phyloP scores from a whole-genome alignment of 2,888 invertebrate genomes.

The Agriopis leucophaearia region DNA sequence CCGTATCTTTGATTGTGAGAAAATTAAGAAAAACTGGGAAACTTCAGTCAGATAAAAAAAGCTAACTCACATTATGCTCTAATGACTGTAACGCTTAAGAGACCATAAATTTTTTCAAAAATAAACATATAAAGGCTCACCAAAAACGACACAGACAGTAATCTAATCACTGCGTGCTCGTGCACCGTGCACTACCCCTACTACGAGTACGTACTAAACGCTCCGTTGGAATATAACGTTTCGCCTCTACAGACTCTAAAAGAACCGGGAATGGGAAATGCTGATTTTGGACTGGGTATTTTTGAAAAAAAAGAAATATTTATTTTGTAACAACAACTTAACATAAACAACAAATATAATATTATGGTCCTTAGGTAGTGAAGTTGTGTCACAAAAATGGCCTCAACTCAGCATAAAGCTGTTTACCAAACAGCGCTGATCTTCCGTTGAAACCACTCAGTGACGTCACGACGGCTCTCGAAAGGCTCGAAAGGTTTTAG shows the following conservation, averaged over 20 bases:
- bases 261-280: slow-evolving; percentile 19
- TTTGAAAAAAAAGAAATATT: no score
- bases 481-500: no score
- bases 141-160: slow-evolving; percentile 54
- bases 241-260: slow-evolving; percentile 57
- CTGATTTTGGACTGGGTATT: slow-evolving; percentile 20
- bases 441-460: no score
- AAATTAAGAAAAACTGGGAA: background rate
- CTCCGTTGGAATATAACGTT: slow-evolving; percentile 75
- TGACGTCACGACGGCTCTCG: no score
- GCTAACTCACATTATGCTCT: background rate
- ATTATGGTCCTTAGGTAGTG: no score
- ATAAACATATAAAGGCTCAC: slow-evolving; percentile 27
- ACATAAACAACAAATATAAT: no score
- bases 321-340: no score
- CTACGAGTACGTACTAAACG: slow-evolving; percentile 68
- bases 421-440: no score
- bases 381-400: no score
- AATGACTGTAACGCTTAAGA: background rate
- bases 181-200: slow-evolving; percentile 56
- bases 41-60: background rate
- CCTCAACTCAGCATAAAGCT: no score
- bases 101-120: slow-evolving; percentile 25
- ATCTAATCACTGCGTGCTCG: slow-evolving; percentile 64
- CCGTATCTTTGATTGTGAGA: no score